Percentiles rank a stretch among this genome's conserved stretches.
Evolutionary conservation across 2,888 invertebrate species (phyloP).

Genomic region (Syrphus vitripennis): DNA sequence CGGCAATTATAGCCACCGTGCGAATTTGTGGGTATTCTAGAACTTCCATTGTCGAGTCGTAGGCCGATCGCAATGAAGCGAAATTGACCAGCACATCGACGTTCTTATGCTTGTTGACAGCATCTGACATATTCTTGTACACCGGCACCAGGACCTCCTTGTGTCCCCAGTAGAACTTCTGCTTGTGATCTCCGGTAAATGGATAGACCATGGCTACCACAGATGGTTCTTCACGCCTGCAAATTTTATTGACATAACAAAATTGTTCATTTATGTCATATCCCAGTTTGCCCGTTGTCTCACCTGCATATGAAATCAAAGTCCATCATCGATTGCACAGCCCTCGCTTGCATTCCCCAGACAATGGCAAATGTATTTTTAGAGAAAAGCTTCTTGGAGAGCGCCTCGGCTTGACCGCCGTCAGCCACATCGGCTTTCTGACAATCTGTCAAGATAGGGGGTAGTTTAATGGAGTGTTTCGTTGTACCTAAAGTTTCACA

Average conservation of each 20-base stretch:
- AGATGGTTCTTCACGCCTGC: slow-evolving; percentile 93
- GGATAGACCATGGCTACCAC: slow-evolving; percentile 99
- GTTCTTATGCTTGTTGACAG: slow-evolving; percentile 96
- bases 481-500: slow-evolving; percentile 77
- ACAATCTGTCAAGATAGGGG: slow-evolving; percentile 81
- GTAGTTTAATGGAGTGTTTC: slow-evolving; percentile 81
- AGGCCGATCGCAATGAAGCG: slow-evolving; percentile 98
- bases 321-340: slow-evolving; percentile 87
- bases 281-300: slow-evolving; percentile 46
- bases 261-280: neutral
- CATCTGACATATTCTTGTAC: slow-evolving; percentile 98
- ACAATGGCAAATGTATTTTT: slow-evolving; percentile 94
- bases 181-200: slow-evolving; percentile 98
- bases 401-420: slow-evolving; percentile 72
- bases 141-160: slow-evolving; percentile 97
- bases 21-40: slow-evolving; percentile 96
- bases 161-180: slow-evolving; percentile 99
- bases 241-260: slow-evolving; percentile 84
- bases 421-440: slow-evolving; percentile 74
- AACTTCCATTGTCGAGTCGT: slow-evolving; percentile 97
- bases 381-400: slow-evolving; percentile 86
- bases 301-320: slow-evolving; percentile 81
- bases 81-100: slow-evolving; percentile 98
- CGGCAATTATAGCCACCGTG: slow-evolving; percentile 98
- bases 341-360: slow-evolving; percentile 99